Conservation (phyloP, 2,888 invertebrate genomes). For the Agapostemon virescens region DNA sequence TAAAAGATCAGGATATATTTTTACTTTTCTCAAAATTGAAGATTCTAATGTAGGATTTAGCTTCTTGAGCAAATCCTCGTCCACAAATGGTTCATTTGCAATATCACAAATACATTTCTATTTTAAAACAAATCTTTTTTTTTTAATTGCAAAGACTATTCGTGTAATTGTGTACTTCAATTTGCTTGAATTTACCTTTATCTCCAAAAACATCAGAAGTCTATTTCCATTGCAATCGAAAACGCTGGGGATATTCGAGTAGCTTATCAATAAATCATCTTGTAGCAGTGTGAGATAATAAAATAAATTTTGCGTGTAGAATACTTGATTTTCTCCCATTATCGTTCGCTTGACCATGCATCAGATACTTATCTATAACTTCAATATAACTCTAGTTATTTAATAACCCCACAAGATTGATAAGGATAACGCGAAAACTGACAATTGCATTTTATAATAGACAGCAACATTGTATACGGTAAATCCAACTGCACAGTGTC, state of each 20-base stretch:
- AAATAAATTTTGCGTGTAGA: neutral
- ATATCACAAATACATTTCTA: too few relatives aligned
- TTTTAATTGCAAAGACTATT: too few relatives aligned
- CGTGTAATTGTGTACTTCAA: too few relatives aligned
- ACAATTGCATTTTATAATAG: neutral
- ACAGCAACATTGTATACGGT: neutral
- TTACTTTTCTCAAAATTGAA: too few relatives aligned
- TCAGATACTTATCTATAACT: neutral
- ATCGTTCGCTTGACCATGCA: neutral
- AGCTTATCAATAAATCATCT: neutral
- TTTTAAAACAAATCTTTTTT: too few relatives aligned
- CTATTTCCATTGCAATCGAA: neutral
- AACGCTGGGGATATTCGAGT: neutral
- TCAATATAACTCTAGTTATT: constrained; percentile 5
- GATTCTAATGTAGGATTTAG: too few relatives aligned
- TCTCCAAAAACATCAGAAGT: neutral
- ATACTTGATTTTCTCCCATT: neutral
- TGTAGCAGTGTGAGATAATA: neutral
- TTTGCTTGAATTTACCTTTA: too few relatives aligned
- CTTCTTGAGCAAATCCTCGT: too few relatives aligned
- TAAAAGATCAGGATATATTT: too few relatives aligned
- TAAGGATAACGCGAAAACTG: neutral
- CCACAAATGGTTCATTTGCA: too few relatives aligned
- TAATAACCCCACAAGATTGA: neutral
- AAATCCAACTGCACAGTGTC: neutral